phyloP scores from a whole-genome alignment of 2,888 invertebrate species.

The Pristionchus japonicus region DNA sequence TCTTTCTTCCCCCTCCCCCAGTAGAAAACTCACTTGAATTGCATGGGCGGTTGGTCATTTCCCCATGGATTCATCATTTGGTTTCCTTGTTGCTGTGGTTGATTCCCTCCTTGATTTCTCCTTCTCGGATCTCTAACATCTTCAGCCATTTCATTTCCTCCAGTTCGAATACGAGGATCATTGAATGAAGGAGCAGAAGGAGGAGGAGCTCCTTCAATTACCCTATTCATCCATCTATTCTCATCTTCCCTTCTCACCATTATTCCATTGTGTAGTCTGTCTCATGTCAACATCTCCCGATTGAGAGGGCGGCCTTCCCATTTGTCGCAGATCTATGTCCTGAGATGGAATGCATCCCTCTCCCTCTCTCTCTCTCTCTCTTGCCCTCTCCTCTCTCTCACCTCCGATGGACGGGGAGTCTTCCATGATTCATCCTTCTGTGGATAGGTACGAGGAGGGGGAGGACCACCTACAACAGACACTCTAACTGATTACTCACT shows the following conservation, averaged over 20 bases:
- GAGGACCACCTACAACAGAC: background rate
- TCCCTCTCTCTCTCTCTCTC: no score
- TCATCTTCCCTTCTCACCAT: background rate
- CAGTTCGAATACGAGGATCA: slow-evolving; percentile 5
- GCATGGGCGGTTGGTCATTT: background rate
- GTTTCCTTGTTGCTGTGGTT: background rate
- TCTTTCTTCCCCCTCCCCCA: background rate
- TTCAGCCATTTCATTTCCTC: background rate
- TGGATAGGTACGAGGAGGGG: slow-evolving; percentile 2
- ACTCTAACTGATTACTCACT: background rate
- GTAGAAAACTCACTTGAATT: slow-evolving; percentile 27
- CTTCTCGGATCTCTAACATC: slow-evolving; percentile 47
- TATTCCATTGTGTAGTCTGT: slow-evolving; percentile 17
- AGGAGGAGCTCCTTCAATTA: background rate
- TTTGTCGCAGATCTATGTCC: slow-evolving; percentile 13
- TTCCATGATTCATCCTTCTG: slow-evolving; percentile 45
- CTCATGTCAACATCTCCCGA: slow-evolving; percentile 35
- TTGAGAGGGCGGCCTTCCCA: background rate
- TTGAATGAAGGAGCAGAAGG: background rate
- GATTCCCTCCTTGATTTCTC: slow-evolving; percentile 29
- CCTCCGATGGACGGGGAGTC: slow-evolving; percentile 26
- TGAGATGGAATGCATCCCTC: background rate
- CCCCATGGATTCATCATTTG: slow-evolving; percentile 35
- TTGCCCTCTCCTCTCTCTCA: no score
- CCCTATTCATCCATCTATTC: background rate